Evolutionary conservation across 1,140 invertebrate species (phyloP), one percentile per base, ranked within the genome.

Genomic region (Drosophila nannoptera): DNA sequence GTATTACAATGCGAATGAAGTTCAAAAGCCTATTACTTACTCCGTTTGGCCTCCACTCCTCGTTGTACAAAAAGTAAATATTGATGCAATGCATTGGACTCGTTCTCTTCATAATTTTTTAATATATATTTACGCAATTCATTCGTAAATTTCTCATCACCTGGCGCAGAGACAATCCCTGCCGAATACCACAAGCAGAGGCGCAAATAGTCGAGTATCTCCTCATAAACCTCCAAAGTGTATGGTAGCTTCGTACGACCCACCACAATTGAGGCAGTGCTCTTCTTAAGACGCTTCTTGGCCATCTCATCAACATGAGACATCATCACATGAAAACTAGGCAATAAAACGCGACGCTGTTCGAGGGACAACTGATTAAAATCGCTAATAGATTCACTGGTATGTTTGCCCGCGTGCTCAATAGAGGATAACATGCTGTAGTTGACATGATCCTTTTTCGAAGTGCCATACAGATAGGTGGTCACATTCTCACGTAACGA

Each of bases 141-240:
- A 6, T 72, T 56, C 5, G 72, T 69, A 36, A 80, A 55, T 43
- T 84, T 87, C 33, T 88, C 78, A 66, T 88, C 80, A 3, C 87
- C 88, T 0, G 91, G 91, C 22, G 90, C 89, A 8, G 84, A 83
- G 5, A 90, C 77, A 22, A 90, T 81, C 0, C 87, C 88, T 16
- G 89, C 87, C 7, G 89, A 90, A 48, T 87, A 89, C 88, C 89
- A 90, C 16, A 97, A 89, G 83, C 95, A 96, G 75, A 96, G 91
- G 4, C 95, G 91, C 56, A 96, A 88, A 89, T 96, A 97, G 4
- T 93, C 90, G 5, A 97, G 88, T 65, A 96, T 94, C 94, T 94
- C 93, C 69, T 92, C 91, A 80, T 92, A 94, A 3, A 93, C 92
- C 35, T 90, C 84, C 14, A 93, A 91, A 69, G 91, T 92, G 78